A percentile compares a stretch with the other conserved stretches of the same genome.
phyloP scores from a whole-genome alignment of 2,888 invertebrate species.

The Sminthurinus aureus region DNA sequence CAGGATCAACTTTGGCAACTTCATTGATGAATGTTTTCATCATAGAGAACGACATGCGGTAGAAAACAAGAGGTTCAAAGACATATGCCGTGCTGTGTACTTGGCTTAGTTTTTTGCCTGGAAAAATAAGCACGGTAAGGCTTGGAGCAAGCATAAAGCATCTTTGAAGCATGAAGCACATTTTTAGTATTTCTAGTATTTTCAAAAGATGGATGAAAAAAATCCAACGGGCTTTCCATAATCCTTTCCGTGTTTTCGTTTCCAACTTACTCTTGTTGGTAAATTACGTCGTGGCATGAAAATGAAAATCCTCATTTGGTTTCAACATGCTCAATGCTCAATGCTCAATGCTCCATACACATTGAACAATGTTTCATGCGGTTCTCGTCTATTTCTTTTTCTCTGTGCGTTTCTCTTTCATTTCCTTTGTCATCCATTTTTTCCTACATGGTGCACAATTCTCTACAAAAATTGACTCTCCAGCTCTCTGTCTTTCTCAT shows the following conservation, averaged over 20 bases:
- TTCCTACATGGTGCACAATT: not conserved
- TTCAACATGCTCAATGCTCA: conserved; percentile 10
- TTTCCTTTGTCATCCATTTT: not conserved
- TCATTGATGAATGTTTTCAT: too few species aligned
- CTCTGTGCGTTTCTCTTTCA: not conserved
- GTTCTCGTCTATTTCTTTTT: not conserved
- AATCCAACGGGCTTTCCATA: not conserved
- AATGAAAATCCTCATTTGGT: conserved; percentile 20
- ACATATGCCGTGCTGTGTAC: too few species aligned
- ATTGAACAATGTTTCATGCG: not conserved
- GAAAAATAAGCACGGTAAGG: too few species aligned
- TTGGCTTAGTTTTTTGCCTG: too few species aligned
- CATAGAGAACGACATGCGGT: too few species aligned
- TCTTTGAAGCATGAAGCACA: too few species aligned
- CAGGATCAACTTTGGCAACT: too few species aligned
- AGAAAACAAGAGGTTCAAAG: too few species aligned
- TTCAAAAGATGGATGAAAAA: not conserved
- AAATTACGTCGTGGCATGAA: conserved; percentile 21
- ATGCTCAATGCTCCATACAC: too few species aligned
- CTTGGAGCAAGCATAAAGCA: too few species aligned
- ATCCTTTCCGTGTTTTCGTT: not conserved
- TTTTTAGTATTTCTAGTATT: too few species aligned
- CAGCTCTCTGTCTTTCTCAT: too few species aligned
- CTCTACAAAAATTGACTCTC: not conserved
- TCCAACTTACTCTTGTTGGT: not conserved